A percentile compares a stretch with the other conserved stretches of the same genome.
Evolutionary conservation across 2,888 invertebrate species (phyloP).

Genomic region (Digitonthophagus gazella): DNA sequence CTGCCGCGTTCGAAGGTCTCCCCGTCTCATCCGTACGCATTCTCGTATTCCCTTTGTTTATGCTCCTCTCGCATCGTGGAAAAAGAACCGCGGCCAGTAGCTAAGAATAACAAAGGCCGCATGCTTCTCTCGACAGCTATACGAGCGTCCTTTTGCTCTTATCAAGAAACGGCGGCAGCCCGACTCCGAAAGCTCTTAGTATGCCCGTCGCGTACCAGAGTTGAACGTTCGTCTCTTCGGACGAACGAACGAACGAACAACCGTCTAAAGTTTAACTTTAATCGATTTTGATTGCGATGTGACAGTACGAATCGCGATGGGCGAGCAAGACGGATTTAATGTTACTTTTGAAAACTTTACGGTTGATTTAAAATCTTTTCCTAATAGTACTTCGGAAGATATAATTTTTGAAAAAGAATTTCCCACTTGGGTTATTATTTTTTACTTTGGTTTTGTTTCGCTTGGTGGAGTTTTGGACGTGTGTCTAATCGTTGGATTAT

Average conservation of each 20-base stretch:
- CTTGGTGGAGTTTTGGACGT: background rate
- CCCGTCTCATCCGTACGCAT: background rate
- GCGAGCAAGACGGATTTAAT: background rate
- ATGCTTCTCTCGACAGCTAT: background rate
- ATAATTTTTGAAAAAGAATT: background rate
- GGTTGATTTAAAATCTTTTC: background rate
- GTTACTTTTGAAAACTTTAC: background rate
- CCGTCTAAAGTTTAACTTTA: background rate
- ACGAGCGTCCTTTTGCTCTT: background rate
- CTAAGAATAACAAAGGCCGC: background rate
- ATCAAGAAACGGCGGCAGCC: background rate
- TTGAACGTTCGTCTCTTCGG: background rate
- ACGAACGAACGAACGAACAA: background rate
- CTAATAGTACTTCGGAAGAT: background rate
- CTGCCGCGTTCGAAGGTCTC: background rate
- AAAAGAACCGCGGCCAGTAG: background rate
- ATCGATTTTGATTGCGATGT: background rate
- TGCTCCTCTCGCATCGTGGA: background rate
- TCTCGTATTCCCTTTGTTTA: background rate
- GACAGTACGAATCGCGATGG: background rate
- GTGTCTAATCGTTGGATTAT: background rate
- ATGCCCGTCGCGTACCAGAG: background rate
- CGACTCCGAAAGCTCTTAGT: background rate
- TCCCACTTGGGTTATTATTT: background rate
- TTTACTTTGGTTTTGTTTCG: background rate